phyloP scores from a whole-genome alignment of 2,113 vertebrate genomes.

The Psammodynastes pulverulentus region DNA sequence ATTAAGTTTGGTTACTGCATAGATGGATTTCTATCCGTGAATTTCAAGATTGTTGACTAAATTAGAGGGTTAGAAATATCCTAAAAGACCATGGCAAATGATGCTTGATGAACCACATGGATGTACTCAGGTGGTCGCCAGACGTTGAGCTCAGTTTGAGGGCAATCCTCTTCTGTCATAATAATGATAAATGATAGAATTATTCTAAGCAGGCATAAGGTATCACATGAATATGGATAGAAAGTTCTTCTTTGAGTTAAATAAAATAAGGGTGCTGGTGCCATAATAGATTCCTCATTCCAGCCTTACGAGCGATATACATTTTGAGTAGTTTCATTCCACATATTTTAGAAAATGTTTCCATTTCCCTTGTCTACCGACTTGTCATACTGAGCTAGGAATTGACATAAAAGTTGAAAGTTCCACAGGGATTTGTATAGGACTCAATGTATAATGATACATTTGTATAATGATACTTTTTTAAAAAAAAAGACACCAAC shows the following conservation, averaged over 20 bases:
- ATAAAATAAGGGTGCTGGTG: neutral
- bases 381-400: neutral
- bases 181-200: neutral
- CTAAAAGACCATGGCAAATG: neutral
- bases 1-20: neutral
- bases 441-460: neutral
- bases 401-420: slow-evolving; percentile 6
- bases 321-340: neutral
- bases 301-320: neutral
- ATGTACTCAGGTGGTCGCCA: neutral
- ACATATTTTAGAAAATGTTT: neutral
- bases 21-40: neutral
- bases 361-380: neutral
- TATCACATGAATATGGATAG: neutral
- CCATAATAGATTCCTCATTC: neutral
- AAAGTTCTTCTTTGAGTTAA: neutral
- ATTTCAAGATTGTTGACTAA: neutral
- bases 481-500: neutral
- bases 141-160: neutral
- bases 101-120: neutral
- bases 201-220: neutral
- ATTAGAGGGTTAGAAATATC: neutral
- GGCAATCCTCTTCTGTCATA: neutral
- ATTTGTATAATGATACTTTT: neutral
- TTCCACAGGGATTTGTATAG: neutral